Percentiles rank a stretch among this genome's conserved stretches.
These are phyloP conservation scores for Thamnaconus septentrionalis DNA, from an alignment of 2,113 vertebrate species.

Conservation along the genomic window DNA sequence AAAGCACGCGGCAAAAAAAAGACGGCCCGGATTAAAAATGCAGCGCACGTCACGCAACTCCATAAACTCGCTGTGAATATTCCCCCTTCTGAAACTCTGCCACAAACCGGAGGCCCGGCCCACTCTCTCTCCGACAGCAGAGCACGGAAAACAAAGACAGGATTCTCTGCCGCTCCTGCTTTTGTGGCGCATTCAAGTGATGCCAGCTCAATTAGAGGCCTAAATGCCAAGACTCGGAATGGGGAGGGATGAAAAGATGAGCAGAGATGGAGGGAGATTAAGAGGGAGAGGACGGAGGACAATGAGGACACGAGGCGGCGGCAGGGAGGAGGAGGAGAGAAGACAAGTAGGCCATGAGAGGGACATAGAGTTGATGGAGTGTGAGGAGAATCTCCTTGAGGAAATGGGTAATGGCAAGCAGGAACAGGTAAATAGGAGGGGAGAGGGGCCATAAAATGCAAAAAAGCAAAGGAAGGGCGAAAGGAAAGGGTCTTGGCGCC, in stretches of 20 bases:
- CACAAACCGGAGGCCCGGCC: conserved; percentile 7
- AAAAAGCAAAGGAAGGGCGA: neutral
- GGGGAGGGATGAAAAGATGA: conserved; percentile 35
- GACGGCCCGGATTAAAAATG: neutral
- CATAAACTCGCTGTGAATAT: neutral
- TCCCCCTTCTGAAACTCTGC: neutral
- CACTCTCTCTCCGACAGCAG: conserved; percentile 16
- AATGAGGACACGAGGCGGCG: conserved; percentile 17
- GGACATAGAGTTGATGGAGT: neutral
- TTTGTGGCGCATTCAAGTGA: conserved; percentile 55
- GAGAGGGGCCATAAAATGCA: neutral
- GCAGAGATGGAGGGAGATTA: conserved; percentile 25
- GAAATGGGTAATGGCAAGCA: conserved; percentile 9
- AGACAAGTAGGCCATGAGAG: conserved; percentile 3
- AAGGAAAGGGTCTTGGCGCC: neutral
- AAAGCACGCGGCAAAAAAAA: too few species aligned
- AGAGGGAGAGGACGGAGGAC: conserved; percentile 9
- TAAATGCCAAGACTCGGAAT: conserved; percentile 63
- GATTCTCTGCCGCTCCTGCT: conserved; percentile 62
- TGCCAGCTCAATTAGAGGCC: conserved; percentile 64
- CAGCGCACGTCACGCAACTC: neutral
- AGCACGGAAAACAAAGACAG: conserved; percentile 56
- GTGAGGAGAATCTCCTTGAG: neutral
- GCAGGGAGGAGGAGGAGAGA: conserved; percentile 5
- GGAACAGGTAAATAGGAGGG: neutral